Conservation (phyloP, 2,888 invertebrate genomes). For the Cremastinae sp. region DNA sequence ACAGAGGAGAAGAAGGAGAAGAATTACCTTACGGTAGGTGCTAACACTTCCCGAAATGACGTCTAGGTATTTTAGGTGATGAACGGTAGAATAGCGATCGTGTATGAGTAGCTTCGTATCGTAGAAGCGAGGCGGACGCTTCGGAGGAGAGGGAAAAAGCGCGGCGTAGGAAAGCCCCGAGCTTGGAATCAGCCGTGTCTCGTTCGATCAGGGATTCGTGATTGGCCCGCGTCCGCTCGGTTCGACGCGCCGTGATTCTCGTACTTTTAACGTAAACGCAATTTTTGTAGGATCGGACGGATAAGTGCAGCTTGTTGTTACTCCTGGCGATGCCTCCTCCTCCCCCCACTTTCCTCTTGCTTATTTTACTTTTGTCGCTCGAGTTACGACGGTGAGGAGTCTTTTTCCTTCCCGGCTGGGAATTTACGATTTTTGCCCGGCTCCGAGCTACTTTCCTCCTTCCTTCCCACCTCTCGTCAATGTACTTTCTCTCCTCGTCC, state of each 20-base stretch:
- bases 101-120: too few relatives aligned
- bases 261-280: constrained; percentile 58
- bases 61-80: constrained; percentile 72
- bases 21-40: constrained; percentile 78
- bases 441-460: too few relatives aligned
- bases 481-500: constrained; percentile 36
- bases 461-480: too few relatives aligned
- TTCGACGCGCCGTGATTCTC: constrained; percentile 57
- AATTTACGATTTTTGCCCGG: too few relatives aligned
- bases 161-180: too few relatives aligned
- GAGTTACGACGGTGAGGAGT: too few relatives aligned
- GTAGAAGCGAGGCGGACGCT: constrained; percentile 59
- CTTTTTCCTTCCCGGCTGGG: too few relatives aligned
- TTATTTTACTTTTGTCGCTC: constrained; percentile 38
- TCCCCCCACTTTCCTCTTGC: constrained; percentile 60
- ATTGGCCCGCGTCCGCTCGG: constrained; percentile 52
- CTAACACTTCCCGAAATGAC: constrained; percentile 79
- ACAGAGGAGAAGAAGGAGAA: neutral
- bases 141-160: too few relatives aligned
- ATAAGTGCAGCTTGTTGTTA: constrained; percentile 69
- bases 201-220: too few relatives aligned
- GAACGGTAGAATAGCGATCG: constrained; percentile 58
- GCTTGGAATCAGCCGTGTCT: too few relatives aligned
- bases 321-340: too few relatives aligned
- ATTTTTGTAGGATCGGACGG: constrained; percentile 76